Evolutionary conservation across 2,797 vertebrate genomes (phyloP).

Genomic region (Octomys mimax): DNA sequence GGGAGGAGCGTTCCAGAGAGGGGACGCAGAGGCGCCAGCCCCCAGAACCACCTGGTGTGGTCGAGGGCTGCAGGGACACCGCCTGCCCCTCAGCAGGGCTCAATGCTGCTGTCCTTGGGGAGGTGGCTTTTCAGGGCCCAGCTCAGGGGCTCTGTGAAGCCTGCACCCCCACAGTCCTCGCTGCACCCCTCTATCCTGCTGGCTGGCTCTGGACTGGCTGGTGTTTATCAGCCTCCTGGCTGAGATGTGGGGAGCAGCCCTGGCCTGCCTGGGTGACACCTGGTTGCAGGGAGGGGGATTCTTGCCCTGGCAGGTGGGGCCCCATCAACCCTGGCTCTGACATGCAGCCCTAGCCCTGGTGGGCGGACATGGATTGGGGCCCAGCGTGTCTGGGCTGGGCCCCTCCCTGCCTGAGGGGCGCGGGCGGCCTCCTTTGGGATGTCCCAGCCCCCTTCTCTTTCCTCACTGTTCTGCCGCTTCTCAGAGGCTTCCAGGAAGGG

Average conservation of each 20-base stretch:
- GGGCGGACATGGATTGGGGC: background rate
- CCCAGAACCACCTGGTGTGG: rapidly evolving
- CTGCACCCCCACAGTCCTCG: rapidly evolving
- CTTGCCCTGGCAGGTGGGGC: background rate
- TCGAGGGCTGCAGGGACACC: rapidly evolving
- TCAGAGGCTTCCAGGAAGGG: background rate
- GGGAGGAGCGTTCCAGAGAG: background rate
- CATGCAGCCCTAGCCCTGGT: background rate
- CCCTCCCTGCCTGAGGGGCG: background rate
- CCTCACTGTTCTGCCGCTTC: background rate
- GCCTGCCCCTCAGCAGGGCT: background rate
- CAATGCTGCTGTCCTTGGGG: background rate
- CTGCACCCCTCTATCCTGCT: background rate
- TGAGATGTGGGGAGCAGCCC: slow-evolving; percentile 22
- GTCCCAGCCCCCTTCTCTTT: rapidly evolving
- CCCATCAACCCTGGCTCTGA: background rate
- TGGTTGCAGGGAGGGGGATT: background rate
- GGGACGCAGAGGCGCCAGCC: background rate
- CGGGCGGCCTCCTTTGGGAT: background rate
- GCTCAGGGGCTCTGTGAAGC: background rate
- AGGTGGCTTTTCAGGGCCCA: background rate
- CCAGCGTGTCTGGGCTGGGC: background rate
- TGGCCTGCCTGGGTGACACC: slow-evolving; percentile 35
- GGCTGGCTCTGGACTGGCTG: background rate
- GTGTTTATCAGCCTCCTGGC: background rate